Percentiles rank a stretch among this genome's conserved stretches.
These are phyloP conservation scores for Mechanitis messenoides DNA, from an alignment of 2,888 invertebrate genomes.

Conservation along the genomic window DNA sequence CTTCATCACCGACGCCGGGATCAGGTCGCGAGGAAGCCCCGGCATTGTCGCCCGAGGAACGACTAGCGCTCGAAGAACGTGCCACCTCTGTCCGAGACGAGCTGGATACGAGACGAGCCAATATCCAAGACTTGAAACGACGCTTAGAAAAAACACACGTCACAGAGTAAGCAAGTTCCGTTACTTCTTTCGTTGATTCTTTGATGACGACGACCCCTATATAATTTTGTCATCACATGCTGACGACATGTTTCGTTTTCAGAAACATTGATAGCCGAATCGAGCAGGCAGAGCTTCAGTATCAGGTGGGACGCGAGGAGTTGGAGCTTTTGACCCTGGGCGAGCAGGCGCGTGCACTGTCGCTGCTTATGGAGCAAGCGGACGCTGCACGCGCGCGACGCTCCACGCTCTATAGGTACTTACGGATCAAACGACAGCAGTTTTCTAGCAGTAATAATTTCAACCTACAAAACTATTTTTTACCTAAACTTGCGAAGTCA, in stretches of 20 bases:
- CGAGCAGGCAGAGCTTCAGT: slow-evolving; percentile 93
- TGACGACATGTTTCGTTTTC: slow-evolving; percentile 18
- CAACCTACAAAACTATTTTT: background rate
- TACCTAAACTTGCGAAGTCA: background rate
- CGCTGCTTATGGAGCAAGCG: slow-evolving; percentile 84
- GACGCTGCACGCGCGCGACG: slow-evolving; percentile 72
- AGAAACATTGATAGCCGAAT: slow-evolving; percentile 93
- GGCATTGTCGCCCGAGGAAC: slow-evolving; percentile 71
- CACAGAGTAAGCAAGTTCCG: slow-evolving; percentile 82
- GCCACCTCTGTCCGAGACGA: slow-evolving; percentile 76
- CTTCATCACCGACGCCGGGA: slow-evolving; percentile 50
- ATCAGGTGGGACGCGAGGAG: slow-evolving; percentile 91
- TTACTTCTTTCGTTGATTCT: background rate
- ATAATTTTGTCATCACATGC: too few relatives aligned
- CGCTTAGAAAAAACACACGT: slow-evolving; percentile 89
- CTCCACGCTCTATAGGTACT: slow-evolving; percentile 78
- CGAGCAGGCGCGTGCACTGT: slow-evolving; percentile 87
- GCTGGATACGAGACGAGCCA: slow-evolving; percentile 85
- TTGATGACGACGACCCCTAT: too few relatives aligned
- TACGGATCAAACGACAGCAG: too few relatives aligned
- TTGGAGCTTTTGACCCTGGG: slow-evolving; percentile 88
- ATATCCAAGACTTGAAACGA: slow-evolving; percentile 88
- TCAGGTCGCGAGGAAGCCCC: slow-evolving; percentile 52
- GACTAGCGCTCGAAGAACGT: slow-evolving; percentile 75
- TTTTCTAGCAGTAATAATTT: too few relatives aligned